Base-by-base conservation (phyloP, 2,113 vertebrate species). In the Paradoxurus hermaphroditus region DNA sequence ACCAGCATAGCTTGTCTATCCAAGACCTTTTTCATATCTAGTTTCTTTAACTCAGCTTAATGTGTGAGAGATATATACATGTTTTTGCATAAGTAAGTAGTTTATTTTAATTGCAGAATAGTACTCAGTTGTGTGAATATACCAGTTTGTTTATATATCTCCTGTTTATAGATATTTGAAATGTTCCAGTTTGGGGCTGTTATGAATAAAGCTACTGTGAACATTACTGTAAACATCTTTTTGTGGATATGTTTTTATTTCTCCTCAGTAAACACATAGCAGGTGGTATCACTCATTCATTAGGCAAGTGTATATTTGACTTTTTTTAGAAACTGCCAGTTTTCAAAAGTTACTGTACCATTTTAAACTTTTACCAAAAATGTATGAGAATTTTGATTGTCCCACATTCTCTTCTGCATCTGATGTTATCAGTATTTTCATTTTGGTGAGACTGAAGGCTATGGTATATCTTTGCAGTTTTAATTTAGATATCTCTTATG, bases 81-180 rank as follows among this genome's bases (percentile, higher is more conserved):
- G 29, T 90, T 87, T 91, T 94, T 92, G 56, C 51, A 90, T 87
- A 36, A 6, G 23, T 86, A 62, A 36, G 49, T 86, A 86, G 65
- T 79, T 87, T 95, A 72, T 49, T 93, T 95, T 73, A 84, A 84
- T 88, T 92, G 49, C n/a, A 78, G 44, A 78, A 72, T 72, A 72
- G 36, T 85, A 73, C 79, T 72, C 53, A 36, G 4, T 75, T 85
- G 19, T 85, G 62, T 78, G 59, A 84, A 59, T 67, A 44, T 31
- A 75, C 23, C 49, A 94, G 14, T 87, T 75, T 86, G 29, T 90
- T 63, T 91, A 19, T 82, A 14, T 15, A 46, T 79, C 56, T 95
- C 51, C 41, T 86, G 0, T 89, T 96, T 31, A 86, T 68, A 91
- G 77, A 88, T 12, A 88, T 75, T 77, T 94, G 77, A 73, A 56